phyloP scores from a whole-genome alignment of 2,888 invertebrate genomes.

The Clistopyga incitator region DNA sequence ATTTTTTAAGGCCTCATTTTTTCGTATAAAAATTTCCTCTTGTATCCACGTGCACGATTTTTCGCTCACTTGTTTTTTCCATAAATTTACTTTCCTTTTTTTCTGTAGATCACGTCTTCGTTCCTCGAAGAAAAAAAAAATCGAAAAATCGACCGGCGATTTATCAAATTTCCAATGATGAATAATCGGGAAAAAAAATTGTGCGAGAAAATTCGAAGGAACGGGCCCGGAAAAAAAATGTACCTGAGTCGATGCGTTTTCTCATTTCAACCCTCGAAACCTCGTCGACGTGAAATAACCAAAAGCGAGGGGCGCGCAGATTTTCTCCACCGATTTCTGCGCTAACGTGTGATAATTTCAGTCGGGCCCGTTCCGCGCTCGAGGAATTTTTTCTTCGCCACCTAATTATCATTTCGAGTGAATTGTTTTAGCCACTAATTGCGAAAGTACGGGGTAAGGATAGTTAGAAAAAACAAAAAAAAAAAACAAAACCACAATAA shows the following conservation, averaged over 20 bases:
- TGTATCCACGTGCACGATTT: constrained; percentile 8
- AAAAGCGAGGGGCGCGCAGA: neutral
- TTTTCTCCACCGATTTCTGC: neutral
- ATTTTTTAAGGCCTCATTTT: neutral
- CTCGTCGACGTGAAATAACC: constrained; percentile 11
- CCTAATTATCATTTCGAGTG: neutral
- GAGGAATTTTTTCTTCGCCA: neutral
- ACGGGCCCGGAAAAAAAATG: constrained; percentile 80
- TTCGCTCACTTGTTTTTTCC: neutral
- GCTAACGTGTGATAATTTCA: constrained; percentile 8
- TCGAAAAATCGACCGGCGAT: neutral
- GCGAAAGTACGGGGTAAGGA: neutral
- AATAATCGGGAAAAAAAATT: neutral
- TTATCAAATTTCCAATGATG: neutral
- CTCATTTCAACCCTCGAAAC: neutral
- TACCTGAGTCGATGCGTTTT: constrained; percentile 79
- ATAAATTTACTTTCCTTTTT: constrained; percentile 4
- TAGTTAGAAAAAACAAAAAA: constrained; percentile 13
- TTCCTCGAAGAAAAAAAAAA: neutral
- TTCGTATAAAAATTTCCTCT: neutral
- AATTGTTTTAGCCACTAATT: neutral
- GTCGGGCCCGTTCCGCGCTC: constrained; percentile 2
- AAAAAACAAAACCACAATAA: neutral
- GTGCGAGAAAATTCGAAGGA: constrained; percentile 68
- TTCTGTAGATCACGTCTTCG: neutral